These are phyloP conservation scores for Tamias sibiricus DNA, from an alignment of 2,113 vertebrate genomes.

Conservation along the genomic window DNA sequence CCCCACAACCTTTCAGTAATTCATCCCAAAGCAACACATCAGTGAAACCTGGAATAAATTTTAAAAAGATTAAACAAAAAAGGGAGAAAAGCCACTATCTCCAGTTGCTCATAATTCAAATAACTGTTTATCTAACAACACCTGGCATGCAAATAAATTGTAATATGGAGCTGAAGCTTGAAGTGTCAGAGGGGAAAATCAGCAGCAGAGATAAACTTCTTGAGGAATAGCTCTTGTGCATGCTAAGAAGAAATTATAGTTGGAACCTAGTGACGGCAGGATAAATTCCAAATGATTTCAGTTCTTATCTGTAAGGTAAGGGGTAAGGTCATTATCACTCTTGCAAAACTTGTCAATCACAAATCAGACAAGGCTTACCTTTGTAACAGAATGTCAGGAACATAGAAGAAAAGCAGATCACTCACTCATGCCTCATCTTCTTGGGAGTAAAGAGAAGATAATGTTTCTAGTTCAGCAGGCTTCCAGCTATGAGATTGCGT, in stretches of 20 bases:
- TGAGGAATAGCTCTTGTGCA: conserved; percentile 71
- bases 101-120: conserved; percentile 71
- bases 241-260: conserved; percentile 76
- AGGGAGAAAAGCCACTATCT: conserved; percentile 42
- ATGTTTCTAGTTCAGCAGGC: conserved; percentile 23
- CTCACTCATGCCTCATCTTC: conserved; percentile 13
- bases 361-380: conserved; percentile 20
- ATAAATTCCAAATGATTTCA: conserved; percentile 77
- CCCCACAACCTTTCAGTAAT: neutral
- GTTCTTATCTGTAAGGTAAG: conserved; percentile 75
- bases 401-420: neutral
- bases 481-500: conserved; percentile 24
- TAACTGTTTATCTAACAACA: conserved; percentile 75
- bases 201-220: conserved; percentile 77
- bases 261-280: conserved; percentile 64
- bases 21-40: neutral
- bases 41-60: conserved; percentile 16
- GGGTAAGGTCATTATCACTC: conserved; percentile 53
- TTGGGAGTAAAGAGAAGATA: conserved; percentile 51
- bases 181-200: conserved; percentile 71
- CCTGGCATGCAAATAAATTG: conserved; percentile 73
- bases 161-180: conserved; percentile 66
- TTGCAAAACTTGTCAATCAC: conserved; percentile 78
- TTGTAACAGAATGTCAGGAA: conserved; percentile 51
- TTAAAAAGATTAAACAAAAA: conserved; percentile 72